Conservation (phyloP, 1,140 invertebrate genomes). For the Camponotus vicinus region DNA sequence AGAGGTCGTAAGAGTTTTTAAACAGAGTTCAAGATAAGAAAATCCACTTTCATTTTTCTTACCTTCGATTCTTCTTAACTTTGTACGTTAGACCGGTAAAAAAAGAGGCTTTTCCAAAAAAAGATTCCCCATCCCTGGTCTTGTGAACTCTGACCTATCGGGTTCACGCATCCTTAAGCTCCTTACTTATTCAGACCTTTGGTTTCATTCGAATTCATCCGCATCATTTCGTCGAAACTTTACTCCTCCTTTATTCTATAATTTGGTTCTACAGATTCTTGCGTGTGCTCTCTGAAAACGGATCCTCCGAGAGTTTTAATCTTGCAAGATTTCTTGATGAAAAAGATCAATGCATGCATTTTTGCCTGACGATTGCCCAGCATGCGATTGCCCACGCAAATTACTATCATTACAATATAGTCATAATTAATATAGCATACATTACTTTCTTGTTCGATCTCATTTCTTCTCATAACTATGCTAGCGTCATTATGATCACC, state of each 20-base stretch:
- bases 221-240: neutral
- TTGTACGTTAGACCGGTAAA: neutral
- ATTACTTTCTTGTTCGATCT: neutral
- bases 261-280: neutral
- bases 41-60: neutral
- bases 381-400: constrained; percentile 41
- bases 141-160: neutral
- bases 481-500: constrained; percentile 59
- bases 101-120: neutral
- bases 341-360: constrained; percentile 49
- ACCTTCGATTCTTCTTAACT: neutral
- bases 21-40: neutral
- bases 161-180: neutral
- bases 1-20: neutral
- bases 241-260: neutral
- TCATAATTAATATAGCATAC: constrained; percentile 43
- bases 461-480: constrained; percentile 39
- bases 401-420: constrained; percentile 39
- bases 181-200: neutral
- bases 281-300: neutral
- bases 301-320: neutral
- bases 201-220: constrained; percentile 20
- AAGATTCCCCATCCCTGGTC: neutral
- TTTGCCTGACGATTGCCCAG: constrained; percentile 48
- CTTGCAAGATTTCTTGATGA: constrained; percentile 23